Evolutionary conservation across 2,113 vertebrate species (phyloP).

Genomic region (Macrotus californicus): DNA sequence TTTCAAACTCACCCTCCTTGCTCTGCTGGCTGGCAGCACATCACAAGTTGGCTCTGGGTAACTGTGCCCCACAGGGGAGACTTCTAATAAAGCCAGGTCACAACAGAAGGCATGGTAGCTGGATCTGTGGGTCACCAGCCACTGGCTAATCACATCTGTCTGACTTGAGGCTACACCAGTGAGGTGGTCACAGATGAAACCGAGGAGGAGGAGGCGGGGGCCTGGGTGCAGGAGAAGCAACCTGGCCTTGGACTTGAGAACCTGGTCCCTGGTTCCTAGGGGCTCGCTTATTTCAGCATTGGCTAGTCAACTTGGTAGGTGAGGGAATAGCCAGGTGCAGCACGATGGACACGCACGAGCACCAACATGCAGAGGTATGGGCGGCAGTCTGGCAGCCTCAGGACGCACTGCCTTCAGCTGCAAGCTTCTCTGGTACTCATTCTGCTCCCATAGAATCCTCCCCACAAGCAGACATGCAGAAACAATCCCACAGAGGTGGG

Average conservation of each 20-base stretch:
- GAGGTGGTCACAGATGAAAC: not conserved
- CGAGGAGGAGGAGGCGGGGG: rapidly evolving
- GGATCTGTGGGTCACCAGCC: not conserved
- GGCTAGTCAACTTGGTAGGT: not conserved
- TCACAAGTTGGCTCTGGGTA: not conserved
- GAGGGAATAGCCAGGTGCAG: not conserved
- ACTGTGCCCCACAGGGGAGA: not conserved
- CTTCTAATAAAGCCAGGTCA: not conserved
- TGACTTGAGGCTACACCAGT: not conserved
- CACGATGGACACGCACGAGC: not conserved
- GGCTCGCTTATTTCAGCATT: not conserved
- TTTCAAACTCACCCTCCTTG: not conserved
- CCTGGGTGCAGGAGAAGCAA: not conserved
- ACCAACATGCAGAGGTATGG: not conserved
- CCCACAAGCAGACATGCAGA: not conserved
- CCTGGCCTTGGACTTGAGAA: not conserved
- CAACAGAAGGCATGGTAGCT: not conserved
- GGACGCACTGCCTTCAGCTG: not conserved
- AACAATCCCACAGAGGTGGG: not conserved
- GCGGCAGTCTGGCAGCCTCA: rapidly evolving
- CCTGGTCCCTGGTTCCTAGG: no score
- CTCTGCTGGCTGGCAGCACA: not conserved
- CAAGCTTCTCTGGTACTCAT: not conserved
- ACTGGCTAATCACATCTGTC: not conserved
- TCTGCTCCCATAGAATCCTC: not conserved